These are phyloP conservation scores for Thalassarche chlororhynchos DNA, from an alignment of 2,113 vertebrate genomes.

Conservation along the genomic window DNA sequence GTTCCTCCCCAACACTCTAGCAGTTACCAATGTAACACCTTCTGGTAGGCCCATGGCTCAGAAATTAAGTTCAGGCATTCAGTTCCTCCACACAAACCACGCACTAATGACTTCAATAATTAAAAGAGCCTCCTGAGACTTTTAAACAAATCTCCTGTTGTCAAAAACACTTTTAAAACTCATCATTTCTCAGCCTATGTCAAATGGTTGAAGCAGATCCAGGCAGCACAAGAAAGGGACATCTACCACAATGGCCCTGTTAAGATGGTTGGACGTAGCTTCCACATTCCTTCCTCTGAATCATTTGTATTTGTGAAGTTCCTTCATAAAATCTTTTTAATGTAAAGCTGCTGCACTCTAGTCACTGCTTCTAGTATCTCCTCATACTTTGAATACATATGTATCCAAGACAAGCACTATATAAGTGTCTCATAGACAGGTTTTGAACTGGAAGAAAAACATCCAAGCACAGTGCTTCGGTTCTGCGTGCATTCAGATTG, in stretches of 20 bases:
- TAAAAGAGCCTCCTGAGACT: background rate
- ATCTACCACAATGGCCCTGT: background rate
- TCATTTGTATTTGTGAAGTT: background rate
- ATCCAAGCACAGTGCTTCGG: background rate
- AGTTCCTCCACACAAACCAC: background rate
- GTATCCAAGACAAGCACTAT: background rate
- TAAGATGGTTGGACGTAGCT: accelerated
- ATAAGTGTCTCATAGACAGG: background rate
- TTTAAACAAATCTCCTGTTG: background rate
- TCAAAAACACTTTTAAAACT: background rate
- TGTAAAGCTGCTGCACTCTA: background rate
- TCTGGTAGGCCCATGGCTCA: background rate
- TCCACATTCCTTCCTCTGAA: background rate
- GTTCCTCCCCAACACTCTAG: background rate
- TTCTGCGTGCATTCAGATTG: background rate
- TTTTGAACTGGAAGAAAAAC: background rate
- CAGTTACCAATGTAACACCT: background rate
- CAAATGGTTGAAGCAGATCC: background rate
- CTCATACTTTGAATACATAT: background rate
- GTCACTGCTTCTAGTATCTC: background rate
- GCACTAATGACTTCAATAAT: background rate
- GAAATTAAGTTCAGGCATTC: background rate
- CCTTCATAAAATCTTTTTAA: background rate
- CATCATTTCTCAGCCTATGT: background rate
- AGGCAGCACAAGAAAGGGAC: background rate